These are phyloP conservation scores for Streblospio benedicti DNA, from an alignment of 1,140 invertebrate species.

Conservation along the genomic window DNA sequence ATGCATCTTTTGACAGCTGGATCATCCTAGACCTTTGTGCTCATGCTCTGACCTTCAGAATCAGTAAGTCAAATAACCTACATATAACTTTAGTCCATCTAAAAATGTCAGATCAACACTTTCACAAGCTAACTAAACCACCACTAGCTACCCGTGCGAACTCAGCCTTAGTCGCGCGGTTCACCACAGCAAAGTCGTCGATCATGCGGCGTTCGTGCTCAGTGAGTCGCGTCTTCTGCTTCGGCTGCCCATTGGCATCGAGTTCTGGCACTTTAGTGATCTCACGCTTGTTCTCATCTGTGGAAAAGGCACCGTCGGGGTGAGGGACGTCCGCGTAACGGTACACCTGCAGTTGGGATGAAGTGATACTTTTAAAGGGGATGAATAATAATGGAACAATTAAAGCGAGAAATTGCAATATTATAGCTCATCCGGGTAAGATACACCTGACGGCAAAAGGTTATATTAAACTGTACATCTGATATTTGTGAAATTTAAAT, in stretches of 20 bases:
- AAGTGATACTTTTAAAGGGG: background rate
- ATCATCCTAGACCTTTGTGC: background rate
- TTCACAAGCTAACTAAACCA: too few species aligned
- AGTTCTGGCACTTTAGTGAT: slow-evolving; percentile 14
- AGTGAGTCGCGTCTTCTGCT: slow-evolving; percentile 13
- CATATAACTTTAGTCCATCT: too few species aligned
- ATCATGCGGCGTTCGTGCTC: slow-evolving; percentile 29
- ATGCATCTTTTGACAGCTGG: background rate
- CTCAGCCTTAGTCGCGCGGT: background rate
- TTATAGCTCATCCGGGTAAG: too few species aligned
- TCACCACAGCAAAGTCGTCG: slow-evolving; percentile 24
- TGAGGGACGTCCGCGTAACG: background rate
- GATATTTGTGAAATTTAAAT: too few species aligned
- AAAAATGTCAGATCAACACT: too few species aligned
- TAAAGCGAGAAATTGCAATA: too few species aligned
- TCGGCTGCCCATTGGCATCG: background rate
- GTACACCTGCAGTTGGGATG: too few species aligned
- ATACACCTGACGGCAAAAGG: too few species aligned
- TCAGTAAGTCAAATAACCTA: too few species aligned
- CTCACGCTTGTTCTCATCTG: background rate
- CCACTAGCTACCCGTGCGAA: background rate
- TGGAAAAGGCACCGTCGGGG: too few species aligned
- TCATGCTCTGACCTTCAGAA: background rate
- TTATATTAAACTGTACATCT: too few species aligned
- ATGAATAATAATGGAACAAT: too few species aligned